These are phyloP conservation scores for Drosophila nr. medialis DNA, from an alignment of 2,888 invertebrate genomes.

Conservation along the genomic window DNA sequence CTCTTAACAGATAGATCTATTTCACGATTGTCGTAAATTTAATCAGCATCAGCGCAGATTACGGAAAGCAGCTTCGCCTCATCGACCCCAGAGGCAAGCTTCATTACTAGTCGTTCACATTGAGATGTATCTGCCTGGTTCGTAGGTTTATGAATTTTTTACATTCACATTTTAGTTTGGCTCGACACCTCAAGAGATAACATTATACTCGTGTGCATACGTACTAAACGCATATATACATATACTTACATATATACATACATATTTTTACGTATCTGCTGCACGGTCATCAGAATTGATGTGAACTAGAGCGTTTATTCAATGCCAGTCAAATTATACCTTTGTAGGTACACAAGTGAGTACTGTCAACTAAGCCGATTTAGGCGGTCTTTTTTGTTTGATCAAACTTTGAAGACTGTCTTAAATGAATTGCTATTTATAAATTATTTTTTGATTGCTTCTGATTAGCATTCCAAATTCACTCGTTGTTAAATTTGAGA, in stretches of 20 bases:
- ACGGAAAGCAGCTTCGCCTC: conserved; percentile 37
- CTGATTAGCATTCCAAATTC: neutral
- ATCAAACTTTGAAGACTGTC: conserved; percentile 28
- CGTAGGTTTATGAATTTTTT: conserved; percentile 30
- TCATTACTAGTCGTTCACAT: conserved; percentile 14
- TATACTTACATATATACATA: neutral
- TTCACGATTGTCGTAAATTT: conserved; percentile 54
- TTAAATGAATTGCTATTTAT: conserved; percentile 21
- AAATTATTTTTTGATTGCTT: conserved; percentile 4
- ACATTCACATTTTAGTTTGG: conserved; percentile 25
- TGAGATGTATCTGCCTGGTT: conserved; percentile 1
- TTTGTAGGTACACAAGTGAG: conserved; percentile 11
- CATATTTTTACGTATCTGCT: neutral
- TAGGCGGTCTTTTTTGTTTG: conserved; percentile 49
- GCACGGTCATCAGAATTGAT: conserved; percentile 18
- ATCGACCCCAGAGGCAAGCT: conserved; percentile 32
- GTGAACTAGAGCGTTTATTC: conserved; percentile 24
- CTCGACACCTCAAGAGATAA: conserved; percentile 33
- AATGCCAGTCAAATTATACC: conserved; percentile 44
- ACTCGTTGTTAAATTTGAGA: neutral
- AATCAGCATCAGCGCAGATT: conserved; percentile 60
- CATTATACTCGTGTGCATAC: conserved; percentile 14
- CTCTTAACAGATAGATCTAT: conserved; percentile 35
- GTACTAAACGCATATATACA: neutral
- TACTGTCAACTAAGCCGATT: conserved; percentile 23